Evolutionary conservation across 1,140 invertebrate species (phyloP), one percentile per base, ranked within the genome.

Genomic region (Aphis gossypii): DNA sequence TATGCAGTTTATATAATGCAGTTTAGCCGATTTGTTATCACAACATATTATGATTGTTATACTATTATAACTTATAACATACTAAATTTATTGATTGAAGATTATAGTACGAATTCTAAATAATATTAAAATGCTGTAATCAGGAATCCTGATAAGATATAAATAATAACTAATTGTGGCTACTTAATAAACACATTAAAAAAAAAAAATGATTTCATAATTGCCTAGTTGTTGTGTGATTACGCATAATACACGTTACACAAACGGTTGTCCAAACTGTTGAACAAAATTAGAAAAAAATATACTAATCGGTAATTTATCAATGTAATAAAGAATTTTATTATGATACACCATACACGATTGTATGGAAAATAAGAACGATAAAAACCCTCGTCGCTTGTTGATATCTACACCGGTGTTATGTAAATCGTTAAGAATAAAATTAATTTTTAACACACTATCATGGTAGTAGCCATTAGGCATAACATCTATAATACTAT

Each of bases 251-350:
- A 21, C 14, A 54, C 20, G 35, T 54, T 56, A 89, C 35, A 56
- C 51, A 89, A 56, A 89, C 20, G 20, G 38, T 88, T 54, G 30
- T 35, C 25, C 18, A n/a, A 8, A 51, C 86, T n/a, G n/a, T 38
- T 44, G 8, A 54, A 89, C 35, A 21, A 89, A 89, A 89, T 56
- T 38, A 56, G 2, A 89, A 38, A 54, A 54, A 54, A 54, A 54
- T 56, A 54, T 56, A 23, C 48, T 89, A 89, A 44, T 48, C 35
- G 23, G n/a, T 38, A 54, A 54, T 56, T 89, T 89, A 89, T 89
- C 87, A 89, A 54, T 25, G 46, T 89, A 89, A 89, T 56, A 38
- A 88, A 88, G 46, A 54, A 89, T 89, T 56, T 89, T 89, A 89
- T 41, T 35, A 54, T 76, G 60, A 76, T 76, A 89, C 35, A 56